These are phyloP conservation scores for Pelodytes ibericus DNA, from an alignment of 2,797 vertebrate genomes.

Conservation along the genomic window DNA sequence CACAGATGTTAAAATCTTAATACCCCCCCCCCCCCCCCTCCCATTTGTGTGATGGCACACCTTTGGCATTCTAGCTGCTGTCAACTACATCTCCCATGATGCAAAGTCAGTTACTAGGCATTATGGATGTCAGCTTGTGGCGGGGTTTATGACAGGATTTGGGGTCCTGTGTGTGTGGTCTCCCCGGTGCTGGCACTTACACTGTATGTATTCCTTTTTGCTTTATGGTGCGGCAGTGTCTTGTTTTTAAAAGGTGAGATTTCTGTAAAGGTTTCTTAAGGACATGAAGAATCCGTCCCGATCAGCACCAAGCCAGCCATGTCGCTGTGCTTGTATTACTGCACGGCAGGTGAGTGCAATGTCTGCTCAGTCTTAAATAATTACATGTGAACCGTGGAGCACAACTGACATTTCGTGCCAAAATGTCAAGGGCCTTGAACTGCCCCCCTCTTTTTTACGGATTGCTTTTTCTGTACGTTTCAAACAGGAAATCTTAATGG, in stretches of 20 bases:
- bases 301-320: neutral
- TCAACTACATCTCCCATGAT: no score
- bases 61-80: no score
- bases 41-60: no score
- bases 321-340: slow-evolving; percentile 62
- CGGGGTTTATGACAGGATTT: no score
- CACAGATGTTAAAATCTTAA: no score
- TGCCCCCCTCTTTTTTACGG: slow-evolving; percentile 54
- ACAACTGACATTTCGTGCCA: slow-evolving; percentile 85
- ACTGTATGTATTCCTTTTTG: neutral
- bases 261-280: slow-evolving; percentile 67
- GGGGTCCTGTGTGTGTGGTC: slow-evolving; percentile 28
- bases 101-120: no score
- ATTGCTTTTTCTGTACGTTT: slow-evolving; percentile 57
- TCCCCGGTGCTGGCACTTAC: neutral
- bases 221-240: neutral
- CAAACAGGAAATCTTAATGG: slow-evolving; percentile 64
- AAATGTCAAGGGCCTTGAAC: slow-evolving; percentile 68
- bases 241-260: slow-evolving; percentile 69
- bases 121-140: no score
- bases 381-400: slow-evolving; percentile 78
- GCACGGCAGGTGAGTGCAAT: slow-evolving; percentile 62
- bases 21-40: no score
- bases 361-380: slow-evolving; percentile 75
- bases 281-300: slow-evolving; percentile 61